Evolutionary conservation across 2,888 invertebrate species (phyloP), one percentile per base, ranked within the genome.

Genomic region (Seira musarum): DNA sequence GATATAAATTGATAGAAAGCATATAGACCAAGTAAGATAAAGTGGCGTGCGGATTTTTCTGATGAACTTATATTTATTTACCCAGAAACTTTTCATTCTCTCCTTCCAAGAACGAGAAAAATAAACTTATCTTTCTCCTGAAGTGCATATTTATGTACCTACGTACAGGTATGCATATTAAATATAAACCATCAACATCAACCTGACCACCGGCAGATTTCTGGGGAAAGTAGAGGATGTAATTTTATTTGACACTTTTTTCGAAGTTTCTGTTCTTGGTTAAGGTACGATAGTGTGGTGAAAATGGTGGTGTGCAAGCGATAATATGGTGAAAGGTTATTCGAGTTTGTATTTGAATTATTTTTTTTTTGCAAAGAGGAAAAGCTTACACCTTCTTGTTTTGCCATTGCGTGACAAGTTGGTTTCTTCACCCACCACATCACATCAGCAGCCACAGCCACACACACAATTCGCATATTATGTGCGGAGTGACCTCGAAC

Each of bases 391-490:
- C 13, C 40, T 19, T 13, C 60, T 60, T 60, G 6, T 60, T 60
- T n/a, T 60, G 60, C 60, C 60, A 60, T 79, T 73, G 79, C 79
- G 79, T 80, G 79, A 80, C 79, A 73, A 80, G 64, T 68, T 60
- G 21, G 25, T 46, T 72, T 72, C 35, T 40, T 72, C 46, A 19
- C 19, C 57, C 64, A 57, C 66, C 66, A 60, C 21, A 30, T 8
- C 30, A 30, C 30, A 24, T 57, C 60, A 25, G 8, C 57, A 63
- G 68, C 66, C 8, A 21, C 60, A 60, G 21, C 19, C 60, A 60
- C 60, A 60, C 60, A 60, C 60, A 60, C 60, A 15, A 10, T n/a
- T 60, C 60, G 22, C 19, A 49, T 49, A 70, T 67, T 80, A 69
- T 63, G 79, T 69, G 79, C 78, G 61, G 72, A 65, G 69, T 73